A percentile compares a stretch with the other conserved stretches of the same genome.
These are phyloP conservation scores for Bucorvus abyssinicus DNA, from an alignment of 2,797 vertebrate genomes.

Conservation along the genomic window DNA sequence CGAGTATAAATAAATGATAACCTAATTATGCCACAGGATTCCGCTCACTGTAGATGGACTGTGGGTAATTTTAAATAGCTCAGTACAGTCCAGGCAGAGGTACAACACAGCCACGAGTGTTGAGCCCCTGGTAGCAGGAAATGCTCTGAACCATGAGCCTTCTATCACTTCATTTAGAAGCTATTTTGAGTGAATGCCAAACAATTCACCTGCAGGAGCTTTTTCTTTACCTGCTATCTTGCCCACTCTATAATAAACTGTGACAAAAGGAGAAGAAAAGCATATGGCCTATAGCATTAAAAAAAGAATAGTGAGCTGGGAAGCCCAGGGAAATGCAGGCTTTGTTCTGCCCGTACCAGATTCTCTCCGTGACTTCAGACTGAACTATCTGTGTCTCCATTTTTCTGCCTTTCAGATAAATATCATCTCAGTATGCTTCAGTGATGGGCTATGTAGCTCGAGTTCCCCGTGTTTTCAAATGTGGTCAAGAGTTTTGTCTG, in stretches of 20 bases:
- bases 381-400: background rate
- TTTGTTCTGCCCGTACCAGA: background rate
- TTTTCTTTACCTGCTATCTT: background rate
- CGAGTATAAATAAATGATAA: background rate
- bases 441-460: background rate
- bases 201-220: background rate
- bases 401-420: background rate
- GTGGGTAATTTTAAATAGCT: background rate
- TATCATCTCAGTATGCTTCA: background rate
- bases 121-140: background rate
- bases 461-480: background rate
- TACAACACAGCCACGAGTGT: fast-evolving
- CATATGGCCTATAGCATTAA: background rate
- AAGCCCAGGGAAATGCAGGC: background rate
- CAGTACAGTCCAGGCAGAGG: background rate
- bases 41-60: background rate
- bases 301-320: background rate
- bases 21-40: background rate
- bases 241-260: background rate
- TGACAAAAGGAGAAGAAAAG: background rate
- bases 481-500: background rate
- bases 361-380: background rate
- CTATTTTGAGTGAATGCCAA: background rate
- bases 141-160: background rate
- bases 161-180: background rate